Evolutionary conservation across 2,113 vertebrate species (phyloP).

Genomic region (Marmota monax): DNA sequence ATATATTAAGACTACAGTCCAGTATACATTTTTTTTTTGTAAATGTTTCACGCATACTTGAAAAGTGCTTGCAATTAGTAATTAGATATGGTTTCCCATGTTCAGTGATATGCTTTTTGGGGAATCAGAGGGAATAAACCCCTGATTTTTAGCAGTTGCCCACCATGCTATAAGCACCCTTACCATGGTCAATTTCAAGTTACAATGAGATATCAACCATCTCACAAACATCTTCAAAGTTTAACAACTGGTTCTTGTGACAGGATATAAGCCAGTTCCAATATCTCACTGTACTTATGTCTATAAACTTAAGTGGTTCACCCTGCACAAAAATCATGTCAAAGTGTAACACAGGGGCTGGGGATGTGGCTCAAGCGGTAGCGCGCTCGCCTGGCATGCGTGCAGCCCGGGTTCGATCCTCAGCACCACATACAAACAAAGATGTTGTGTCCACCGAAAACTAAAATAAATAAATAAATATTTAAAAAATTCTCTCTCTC

Average conservation of each 20-base stretch:
- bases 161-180: not conserved
- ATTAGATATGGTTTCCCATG: not conserved
- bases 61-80: not conserved
- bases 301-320: not conserved
- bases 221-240: not conserved
- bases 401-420: too few species aligned
- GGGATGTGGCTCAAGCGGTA: too few species aligned
- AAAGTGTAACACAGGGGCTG: too few species aligned
- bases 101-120: not conserved
- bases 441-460: too few species aligned
- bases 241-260: not conserved
- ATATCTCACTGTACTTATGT: not conserved
- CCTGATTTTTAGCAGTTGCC: not conserved
- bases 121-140: not conserved
- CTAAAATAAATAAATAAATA: too few species aligned
- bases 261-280: not conserved
- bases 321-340: too few species aligned
- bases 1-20: not conserved
- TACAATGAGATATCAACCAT: not conserved
- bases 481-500: too few species aligned
- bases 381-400: too few species aligned
- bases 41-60: not conserved
- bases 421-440: too few species aligned
- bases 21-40: not conserved
- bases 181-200: not conserved